Base-by-base conservation (phyloP, 2,888 invertebrate species). In the Orchesellides sinensis region DNA sequence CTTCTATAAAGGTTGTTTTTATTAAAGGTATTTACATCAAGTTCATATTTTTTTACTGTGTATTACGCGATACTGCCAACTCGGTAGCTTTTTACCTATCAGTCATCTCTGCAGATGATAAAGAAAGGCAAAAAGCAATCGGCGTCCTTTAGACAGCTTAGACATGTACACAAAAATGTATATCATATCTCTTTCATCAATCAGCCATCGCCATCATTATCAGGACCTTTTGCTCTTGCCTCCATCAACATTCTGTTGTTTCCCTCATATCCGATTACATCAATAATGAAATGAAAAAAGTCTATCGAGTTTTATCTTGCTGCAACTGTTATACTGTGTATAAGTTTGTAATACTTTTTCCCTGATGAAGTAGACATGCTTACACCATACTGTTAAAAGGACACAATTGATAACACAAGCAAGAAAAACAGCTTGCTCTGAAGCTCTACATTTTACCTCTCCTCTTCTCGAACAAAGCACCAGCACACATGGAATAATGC, bases 1-100 rank as follows among this genome's bases (percentile, higher is more conserved):
- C 27, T 35, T 70, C 56, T 70, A 19, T 70, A 59, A 45, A 59
- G 45, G 25, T 59, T 70, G 40, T 40, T 70, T 70, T 23, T 21
- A 21, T 23, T 21, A 5, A 21, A 52, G 12, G 4, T 47, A 47
- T 47, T 4, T 47, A 47, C 5, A 6, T 6, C 52, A 47, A n/a
- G n/a, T n/a, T n/a, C n/a, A n/a, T n/a, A n/a, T n/a, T n/a, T n/a
- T n/a, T n/a, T n/a, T n/a, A n/a, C n/a, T n/a, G n/a, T n/a, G n/a
- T n/a, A n/a, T n/a, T n/a, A n/a, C n/a, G n/a, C n/a, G n/a, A n/a
- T n/a, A n/a, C n/a, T n/a, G n/a, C n/a, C n/a, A n/a, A n/a, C n/a
- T n/a, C n/a, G n/a, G n/a, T n/a, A n/a, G n/a, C n/a, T n/a, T n/a
- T n/a, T n/a, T n/a, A n/a, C n/a, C n/a, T n/a, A n/a, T n/a, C 47